Evolutionary conservation across 2,113 vertebrate species (phyloP), one percentile per base, ranked within the genome.

Genomic region (Semnopithecus entellus): DNA sequence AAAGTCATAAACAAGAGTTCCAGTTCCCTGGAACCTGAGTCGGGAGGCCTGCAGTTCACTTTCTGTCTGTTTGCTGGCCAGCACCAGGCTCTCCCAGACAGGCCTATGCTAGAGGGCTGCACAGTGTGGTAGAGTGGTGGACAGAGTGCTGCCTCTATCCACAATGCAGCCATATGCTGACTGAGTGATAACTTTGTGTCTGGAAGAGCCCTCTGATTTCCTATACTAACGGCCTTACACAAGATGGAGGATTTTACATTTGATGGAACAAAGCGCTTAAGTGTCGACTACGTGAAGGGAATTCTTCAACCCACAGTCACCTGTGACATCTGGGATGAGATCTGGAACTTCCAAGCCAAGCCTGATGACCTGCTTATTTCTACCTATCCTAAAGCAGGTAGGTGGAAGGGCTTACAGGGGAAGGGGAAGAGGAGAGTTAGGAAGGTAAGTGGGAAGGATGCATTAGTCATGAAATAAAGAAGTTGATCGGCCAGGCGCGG

Each of bases 341-440:
- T 96, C 40, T 92, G 93, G 92, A 96, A 90, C 52, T 97, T 98
- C 73, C 94, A 97, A 73, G 97, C 96, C 87, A 90, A 79, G 43
- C 64, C 96, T 6, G 95, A 98, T 16, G 97, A 98, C 50, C 90
- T 98, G 14, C 95, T 98, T 23, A 98, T 98, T 70, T 57, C 94
- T 40, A 98, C 97, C 11, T 98, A 97, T 64, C 95, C 96, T 22
- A 97, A 94, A 93, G 95, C 96, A 96, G 97, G 97, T 97, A 78
- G 6, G 75, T 16, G 10, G 14, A 35, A 40, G 22, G 52, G 4
- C 5, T 8, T 35, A 1, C 12, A 25, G 23, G 57, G 35, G 16
- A 32, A 6, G 5, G 25, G 16, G 25, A 25, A 73, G 25, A 48
- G 76, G 48, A 48, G 38, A 48, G 22, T 5, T 43, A 66, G 85